Base-by-base conservation (phyloP, 2,113 vertebrate genomes). In the Globicephala melas region DNA sequence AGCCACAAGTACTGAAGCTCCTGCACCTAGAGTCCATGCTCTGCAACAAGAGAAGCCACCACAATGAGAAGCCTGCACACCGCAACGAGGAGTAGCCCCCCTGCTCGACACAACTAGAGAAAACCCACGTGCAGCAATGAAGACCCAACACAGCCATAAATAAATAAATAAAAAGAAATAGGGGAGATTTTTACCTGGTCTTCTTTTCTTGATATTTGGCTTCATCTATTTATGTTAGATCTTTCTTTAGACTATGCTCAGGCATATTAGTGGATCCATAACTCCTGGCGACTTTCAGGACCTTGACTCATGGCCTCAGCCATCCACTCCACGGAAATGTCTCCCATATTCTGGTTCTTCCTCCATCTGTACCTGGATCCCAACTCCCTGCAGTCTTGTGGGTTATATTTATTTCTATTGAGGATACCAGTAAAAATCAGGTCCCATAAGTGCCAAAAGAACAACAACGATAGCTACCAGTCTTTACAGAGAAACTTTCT, bases 401-500 rank as follows among this genome's bases (percentile, higher is more conserved):
- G 38, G 1, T 65, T 82, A 25, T 67, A 83, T 31, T 62, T 60
- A 25, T 90, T 89, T 90, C 20, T 47, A 47, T 33, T 62, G 47
- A 79, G 20, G 21, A 15, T 88, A 50, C 11, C 58, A 47, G n/a
- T 73, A 3, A 77, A 92, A 88, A 6, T 50, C 7, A 84, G 28
- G 21, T 81, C 25, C 33, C 14, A 23, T 38, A 83, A 62, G 3
- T 91, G 20, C 44, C 53, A 63, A 58, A 79, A 62, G 65, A 47
- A 62, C 4, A 88, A n/a, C 12, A 85, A 50, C n/a, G 10, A 74
- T 65, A 21, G 62, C 15, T n/a, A 77, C 26, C 17, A 50, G 50
- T 17, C 70, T 95, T 96, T 50, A 71, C 5, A n/a, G 47, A 76
- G 68, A 80, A 92, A 36, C 2, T 17, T 91, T 91, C 74, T 9